Conservation (phyloP, 2,113 vertebrate species). For the Gallinago jamesoni region DNA sequence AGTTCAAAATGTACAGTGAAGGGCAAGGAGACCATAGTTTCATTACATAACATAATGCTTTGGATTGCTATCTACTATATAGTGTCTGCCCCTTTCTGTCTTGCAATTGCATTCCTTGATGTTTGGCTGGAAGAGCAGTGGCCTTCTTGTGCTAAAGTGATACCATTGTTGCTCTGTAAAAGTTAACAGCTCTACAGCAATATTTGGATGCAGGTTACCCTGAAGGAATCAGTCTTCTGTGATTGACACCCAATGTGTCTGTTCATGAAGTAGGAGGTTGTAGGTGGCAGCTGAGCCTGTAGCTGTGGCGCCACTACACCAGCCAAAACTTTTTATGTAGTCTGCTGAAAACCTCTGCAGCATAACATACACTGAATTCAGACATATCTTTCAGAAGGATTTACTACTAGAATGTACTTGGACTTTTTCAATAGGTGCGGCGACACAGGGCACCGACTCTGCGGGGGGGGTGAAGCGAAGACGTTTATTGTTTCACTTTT, state of each 20-base stretch:
- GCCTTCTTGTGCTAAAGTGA: neutral
- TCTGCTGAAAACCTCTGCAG: neutral
- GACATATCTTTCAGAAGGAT: neutral
- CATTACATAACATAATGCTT: neutral
- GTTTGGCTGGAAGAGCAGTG: neutral
- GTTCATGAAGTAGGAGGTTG: fast-evolving
- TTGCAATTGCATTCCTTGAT: neutral
- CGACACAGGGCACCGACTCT: too few relatives aligned
- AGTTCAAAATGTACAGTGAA: neutral
- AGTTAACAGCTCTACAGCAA: neutral
- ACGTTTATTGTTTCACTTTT: too few relatives aligned
- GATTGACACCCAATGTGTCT: fast-evolving
- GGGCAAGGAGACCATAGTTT: neutral
- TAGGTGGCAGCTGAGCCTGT: neutral
- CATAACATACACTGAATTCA: neutral
- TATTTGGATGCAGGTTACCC: neutral
- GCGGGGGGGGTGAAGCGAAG: too few relatives aligned
- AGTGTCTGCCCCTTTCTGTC: neutral
- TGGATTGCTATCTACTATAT: neutral
- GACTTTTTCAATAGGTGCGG: neutral
- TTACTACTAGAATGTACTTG: neutral
- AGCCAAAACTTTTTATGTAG: neutral
- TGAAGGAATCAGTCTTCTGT: neutral
- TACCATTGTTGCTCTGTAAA: neutral
- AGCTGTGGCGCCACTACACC: neutral